phyloP scores from a whole-genome alignment of 2,797 vertebrate species.

The Gambelia wislizenii region DNA sequence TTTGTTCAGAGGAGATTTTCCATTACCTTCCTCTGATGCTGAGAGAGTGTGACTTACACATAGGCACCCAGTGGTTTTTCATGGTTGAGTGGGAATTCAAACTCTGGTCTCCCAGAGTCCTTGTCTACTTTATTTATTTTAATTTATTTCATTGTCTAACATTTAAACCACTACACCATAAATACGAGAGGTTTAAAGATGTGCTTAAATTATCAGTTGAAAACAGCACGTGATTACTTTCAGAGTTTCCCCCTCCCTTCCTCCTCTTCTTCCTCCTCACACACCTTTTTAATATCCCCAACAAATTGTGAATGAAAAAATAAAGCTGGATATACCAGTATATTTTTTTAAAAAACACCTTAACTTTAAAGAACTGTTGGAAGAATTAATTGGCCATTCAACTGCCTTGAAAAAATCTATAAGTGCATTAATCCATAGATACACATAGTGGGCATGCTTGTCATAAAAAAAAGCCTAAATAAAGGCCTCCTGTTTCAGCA shows the following conservation, averaged over 20 bases:
- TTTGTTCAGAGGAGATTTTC: no score
- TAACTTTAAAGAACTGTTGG: not conserved
- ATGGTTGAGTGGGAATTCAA: no score
- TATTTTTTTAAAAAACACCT: not conserved
- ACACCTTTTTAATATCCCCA: not conserved
- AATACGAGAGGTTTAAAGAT: not conserved
- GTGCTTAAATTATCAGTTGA: not conserved
- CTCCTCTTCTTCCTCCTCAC: not conserved
- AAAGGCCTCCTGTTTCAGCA: slow-evolving; percentile 43
- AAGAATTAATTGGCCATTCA: not conserved
- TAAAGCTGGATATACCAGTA: not conserved
- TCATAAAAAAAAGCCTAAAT: slow-evolving; percentile 21
- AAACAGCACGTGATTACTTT: not conserved
- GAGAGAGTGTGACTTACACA: no score
- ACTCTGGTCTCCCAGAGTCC: no score
- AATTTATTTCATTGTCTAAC: no score
- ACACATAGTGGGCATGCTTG: not conserved
- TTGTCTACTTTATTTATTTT: no score
- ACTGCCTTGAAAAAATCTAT: not conserved
- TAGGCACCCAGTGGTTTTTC: no score
- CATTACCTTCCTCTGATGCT: no score
- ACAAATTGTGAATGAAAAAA: not conserved
- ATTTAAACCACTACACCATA: no score
- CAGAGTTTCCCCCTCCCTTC: not conserved
- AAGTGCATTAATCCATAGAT: not conserved